phyloP scores from a whole-genome alignment of 2,888 invertebrate species.

The Drosophila gaucha region DNA sequence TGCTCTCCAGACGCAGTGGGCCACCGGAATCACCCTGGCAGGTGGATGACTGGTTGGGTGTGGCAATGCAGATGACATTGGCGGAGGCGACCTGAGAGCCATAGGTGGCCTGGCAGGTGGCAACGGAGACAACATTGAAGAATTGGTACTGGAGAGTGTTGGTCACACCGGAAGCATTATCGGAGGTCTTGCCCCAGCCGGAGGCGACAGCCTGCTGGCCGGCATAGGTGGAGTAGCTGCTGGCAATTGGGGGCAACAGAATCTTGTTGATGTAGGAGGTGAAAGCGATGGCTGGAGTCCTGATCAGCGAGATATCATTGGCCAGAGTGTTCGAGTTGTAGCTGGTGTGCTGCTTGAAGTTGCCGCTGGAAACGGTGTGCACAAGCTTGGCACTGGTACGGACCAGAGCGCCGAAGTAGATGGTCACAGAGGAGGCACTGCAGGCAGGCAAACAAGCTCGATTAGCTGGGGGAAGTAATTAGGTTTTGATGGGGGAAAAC shows the following conservation, averaged over 20 bases:
- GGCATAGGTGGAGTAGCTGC: conserved; percentile 74
- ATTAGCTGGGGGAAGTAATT: not conserved
- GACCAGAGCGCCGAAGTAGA: conserved; percentile 70
- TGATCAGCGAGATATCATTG: conserved; percentile 80
- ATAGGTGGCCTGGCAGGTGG: conserved; percentile 68
- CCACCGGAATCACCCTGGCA: conserved; percentile 83
- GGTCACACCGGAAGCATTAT: conserved; percentile 54
- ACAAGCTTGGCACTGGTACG: conserved; percentile 67
- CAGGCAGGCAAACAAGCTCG: not conserved
- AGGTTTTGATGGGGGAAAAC: not conserved
- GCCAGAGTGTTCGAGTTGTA: conserved; percentile 60
- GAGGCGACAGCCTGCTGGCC: conserved; percentile 81
- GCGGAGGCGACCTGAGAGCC: conserved; percentile 35
- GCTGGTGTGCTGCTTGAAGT: conserved; percentile 82
- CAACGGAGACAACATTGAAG: conserved; percentile 76
- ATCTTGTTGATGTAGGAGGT: conserved; percentile 45
- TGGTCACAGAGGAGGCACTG: conserved; percentile 67
- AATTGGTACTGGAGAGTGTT: conserved; percentile 78
- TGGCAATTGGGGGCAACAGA: conserved; percentile 52
- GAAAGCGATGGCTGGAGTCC: conserved; percentile 49
- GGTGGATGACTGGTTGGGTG: conserved; percentile 63
- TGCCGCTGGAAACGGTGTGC: conserved; percentile 59
- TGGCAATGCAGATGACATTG: conserved; percentile 70
- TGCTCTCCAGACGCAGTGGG: conserved; percentile 64
- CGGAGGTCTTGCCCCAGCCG: conserved; percentile 85